phyloP scores from a whole-genome alignment of 2,888 invertebrate genomes.

The Leptopilina syphax region DNA sequence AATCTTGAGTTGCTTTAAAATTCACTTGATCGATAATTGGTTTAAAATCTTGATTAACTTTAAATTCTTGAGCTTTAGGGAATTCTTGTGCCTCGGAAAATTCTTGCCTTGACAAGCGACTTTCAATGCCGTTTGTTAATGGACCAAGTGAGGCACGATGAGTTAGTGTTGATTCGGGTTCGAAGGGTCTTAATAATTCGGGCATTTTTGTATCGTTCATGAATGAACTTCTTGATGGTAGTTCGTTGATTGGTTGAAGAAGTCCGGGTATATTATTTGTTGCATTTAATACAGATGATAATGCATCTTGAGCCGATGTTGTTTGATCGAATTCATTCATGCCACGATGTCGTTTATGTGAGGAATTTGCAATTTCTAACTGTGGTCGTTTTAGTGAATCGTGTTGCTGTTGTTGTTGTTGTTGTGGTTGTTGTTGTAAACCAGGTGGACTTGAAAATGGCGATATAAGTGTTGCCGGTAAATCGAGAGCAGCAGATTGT shows the following conservation, averaged over 20 bases:
- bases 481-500: slow-evolving; percentile 58
- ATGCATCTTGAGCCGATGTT: background rate
- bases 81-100: slow-evolving; percentile 30
- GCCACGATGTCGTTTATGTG: slow-evolving; percentile 64
- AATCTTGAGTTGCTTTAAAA: background rate
- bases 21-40: background rate
- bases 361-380: slow-evolving; percentile 40
- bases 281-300: slow-evolving; percentile 32
- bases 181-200: slow-evolving; percentile 66
- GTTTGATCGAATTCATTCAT: slow-evolving; percentile 56
- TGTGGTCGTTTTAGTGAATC: slow-evolving; percentile 47
- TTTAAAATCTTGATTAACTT: slow-evolving; percentile 2
- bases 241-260: slow-evolving; percentile 68
- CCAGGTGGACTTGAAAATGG: slow-evolving; percentile 58
- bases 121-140: slow-evolving; percentile 23
- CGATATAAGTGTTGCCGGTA: slow-evolving; percentile 59
- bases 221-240: slow-evolving; percentile 56
- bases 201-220: slow-evolving; percentile 64
- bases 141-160: slow-evolving; percentile 18
- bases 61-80: background rate
- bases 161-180: slow-evolving; percentile 44
- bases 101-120: background rate
- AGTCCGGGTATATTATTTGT: slow-evolving; percentile 62
- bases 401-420: slow-evolving; percentile 42
- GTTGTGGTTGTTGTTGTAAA: slow-evolving; percentile 47